Conservation (phyloP, 2,888 invertebrate genomes). For the Xestia sexstrigata region DNA sequence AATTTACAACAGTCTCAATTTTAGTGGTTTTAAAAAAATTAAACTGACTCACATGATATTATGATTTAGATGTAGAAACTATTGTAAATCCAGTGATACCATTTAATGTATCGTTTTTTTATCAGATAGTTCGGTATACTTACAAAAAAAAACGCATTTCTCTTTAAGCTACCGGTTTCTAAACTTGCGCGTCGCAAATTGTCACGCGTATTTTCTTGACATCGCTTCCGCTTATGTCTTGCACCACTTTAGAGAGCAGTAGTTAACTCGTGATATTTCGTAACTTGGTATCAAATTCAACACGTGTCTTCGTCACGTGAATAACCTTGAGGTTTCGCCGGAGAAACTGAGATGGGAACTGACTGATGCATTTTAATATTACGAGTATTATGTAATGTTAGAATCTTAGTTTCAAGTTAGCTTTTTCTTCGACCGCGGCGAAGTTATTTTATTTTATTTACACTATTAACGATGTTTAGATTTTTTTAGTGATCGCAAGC, state of each 20-base stretch:
- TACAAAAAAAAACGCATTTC: no score
- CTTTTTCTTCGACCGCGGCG: not conserved
- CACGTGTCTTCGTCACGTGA: constrained; percentile 25
- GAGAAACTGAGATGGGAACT: constrained; percentile 11
- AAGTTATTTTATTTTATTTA: not conserved
- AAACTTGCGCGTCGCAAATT: not conserved
- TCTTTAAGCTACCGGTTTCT: not conserved
- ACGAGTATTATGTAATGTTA: not conserved
- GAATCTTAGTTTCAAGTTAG: not conserved
- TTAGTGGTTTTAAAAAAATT: not conserved
- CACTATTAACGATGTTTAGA: not conserved
- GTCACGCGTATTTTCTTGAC: not conserved
- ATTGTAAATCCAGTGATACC: not conserved
- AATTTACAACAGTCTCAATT: not conserved
- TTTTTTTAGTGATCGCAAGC: not conserved
- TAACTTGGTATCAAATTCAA: constrained; percentile 41
- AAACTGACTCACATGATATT: not conserved
- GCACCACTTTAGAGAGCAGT: constrained; percentile 35
- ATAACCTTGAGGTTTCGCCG: constrained; percentile 25
- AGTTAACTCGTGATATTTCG: constrained; percentile 25
- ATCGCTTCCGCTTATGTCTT: constrained; percentile 23
- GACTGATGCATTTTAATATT: not conserved
- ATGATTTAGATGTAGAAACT: not conserved
- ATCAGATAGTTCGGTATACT: not conserved
- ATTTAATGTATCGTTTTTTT: not conserved